These are phyloP conservation scores for Pithys albifrons DNA, from an alignment of 2,113 vertebrate species.

Conservation along the genomic window DNA sequence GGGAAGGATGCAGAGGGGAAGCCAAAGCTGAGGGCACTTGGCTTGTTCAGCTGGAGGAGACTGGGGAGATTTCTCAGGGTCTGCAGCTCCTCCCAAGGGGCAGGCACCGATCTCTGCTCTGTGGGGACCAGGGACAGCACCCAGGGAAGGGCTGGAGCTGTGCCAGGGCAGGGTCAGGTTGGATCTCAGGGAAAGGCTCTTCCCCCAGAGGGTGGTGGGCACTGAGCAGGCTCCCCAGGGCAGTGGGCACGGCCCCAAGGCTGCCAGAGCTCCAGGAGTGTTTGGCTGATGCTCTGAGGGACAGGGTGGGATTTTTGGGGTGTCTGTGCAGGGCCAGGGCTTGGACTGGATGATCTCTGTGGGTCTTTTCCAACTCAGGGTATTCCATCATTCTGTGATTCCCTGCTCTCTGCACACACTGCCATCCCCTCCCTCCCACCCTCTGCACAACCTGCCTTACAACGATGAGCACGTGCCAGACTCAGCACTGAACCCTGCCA, in stretches of 20 bases:
- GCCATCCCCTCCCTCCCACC: not conserved
- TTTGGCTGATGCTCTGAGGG: not conserved
- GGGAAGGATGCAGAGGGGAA: not conserved
- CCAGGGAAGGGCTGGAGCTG: not conserved
- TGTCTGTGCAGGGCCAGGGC: too few relatives aligned
- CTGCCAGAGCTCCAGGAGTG: not conserved
- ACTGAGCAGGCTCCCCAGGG: not conserved
- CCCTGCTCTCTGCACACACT: not conserved
- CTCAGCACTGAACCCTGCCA: not conserved
- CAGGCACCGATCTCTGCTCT: not conserved
- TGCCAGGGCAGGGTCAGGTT: not conserved
- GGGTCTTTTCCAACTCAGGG: not conserved
- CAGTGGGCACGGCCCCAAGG: not conserved
- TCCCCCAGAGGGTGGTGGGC: not conserved
- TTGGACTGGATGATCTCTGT: accelerated
- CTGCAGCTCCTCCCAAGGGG: not conserved
- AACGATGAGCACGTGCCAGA: accelerated
- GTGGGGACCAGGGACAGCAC: not conserved
- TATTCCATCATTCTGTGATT: not conserved
- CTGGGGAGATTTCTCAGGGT: not conserved
- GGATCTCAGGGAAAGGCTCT: not conserved
- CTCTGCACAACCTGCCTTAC: not conserved
- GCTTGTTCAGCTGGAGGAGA: not conserved
- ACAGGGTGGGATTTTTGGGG: too few relatives aligned
- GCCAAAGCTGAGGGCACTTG: not conserved